Conservation (phyloP, 2,797 vertebrate genomes). For the Syngnathus rostellatus region DNA sequence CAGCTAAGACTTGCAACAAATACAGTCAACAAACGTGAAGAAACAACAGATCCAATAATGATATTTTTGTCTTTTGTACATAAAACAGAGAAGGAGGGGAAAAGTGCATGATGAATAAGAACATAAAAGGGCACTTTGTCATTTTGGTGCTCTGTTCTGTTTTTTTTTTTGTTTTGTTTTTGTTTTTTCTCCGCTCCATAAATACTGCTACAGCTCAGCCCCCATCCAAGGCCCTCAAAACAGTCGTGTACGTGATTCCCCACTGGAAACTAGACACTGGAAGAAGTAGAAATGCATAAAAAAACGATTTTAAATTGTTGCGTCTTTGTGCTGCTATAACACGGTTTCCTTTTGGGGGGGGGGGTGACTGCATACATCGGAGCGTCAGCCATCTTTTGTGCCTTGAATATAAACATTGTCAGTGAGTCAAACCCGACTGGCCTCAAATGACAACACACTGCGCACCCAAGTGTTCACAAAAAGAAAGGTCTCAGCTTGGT, state of each 20-base stretch:
- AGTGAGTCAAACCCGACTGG: conserved; percentile 3
- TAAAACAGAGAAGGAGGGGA: conserved; percentile 23
- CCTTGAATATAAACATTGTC: conserved; percentile 17
- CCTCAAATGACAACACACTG: conserved; percentile 30
- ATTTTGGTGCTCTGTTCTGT: conserved; percentile 54
- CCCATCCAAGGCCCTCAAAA: conserved; percentile 14
- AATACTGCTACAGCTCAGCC: conserved; percentile 62
- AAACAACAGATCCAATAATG: conserved; percentile 13
- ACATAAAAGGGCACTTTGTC: conserved; percentile 66
- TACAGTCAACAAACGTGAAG: conserved; percentile 39
- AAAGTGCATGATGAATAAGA: conserved; percentile 64
- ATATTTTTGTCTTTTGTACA: conserved; percentile 23
- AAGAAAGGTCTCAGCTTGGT: conserved; percentile 28
- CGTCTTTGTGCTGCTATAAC: conserved; percentile 10
- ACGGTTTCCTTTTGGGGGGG: conserved; percentile 23
- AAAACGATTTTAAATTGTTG: conserved; percentile 17
- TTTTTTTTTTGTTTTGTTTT: conserved; percentile 10
- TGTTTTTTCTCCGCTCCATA: conserved; percentile 33
- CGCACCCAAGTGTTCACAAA: conserved; percentile 34
- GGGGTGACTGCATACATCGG: too few species aligned
- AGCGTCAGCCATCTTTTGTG: conserved; percentile 14
- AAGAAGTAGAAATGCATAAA: conserved; percentile 23
- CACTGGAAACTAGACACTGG: conserved; percentile 36
- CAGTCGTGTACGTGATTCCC: conserved; percentile 34
- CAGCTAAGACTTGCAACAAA: conserved; percentile 41